phyloP scores from a whole-genome alignment of 2,888 invertebrate genomes.

The Magallana nippona region DNA sequence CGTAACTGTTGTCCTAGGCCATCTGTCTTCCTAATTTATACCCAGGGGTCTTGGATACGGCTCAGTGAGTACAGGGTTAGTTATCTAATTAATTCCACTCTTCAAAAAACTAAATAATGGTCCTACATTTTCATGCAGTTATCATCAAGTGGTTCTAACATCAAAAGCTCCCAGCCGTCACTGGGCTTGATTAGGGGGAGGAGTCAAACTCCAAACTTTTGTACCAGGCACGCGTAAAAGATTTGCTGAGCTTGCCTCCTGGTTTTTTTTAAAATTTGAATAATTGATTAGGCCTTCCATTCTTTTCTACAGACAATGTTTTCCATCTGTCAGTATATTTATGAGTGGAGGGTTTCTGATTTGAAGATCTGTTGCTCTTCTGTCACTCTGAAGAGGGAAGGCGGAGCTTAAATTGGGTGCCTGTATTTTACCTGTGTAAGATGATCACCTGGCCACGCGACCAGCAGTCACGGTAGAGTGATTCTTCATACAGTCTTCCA shows the following conservation, averaged over 20 bases:
- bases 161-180: slow-evolving; percentile 16
- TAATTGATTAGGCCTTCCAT: slow-evolving; percentile 29
- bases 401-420: not conserved
- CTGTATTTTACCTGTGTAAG: slow-evolving; percentile 24
- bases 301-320: slow-evolving; percentile 25
- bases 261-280: slow-evolving; percentile 22
- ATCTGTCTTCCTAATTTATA: slow-evolving; percentile 17
- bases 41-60: not conserved
- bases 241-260: slow-evolving; percentile 30
- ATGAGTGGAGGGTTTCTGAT: not conserved
- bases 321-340: slow-evolving; percentile 28
- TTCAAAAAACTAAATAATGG: slow-evolving; percentile 25
- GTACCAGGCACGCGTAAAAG: slow-evolving; percentile 28
- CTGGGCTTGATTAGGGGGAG: not conserved
- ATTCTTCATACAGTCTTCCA: slow-evolving; percentile 37
- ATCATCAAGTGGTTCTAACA: slow-evolving; percentile 31
- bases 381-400: slow-evolving; percentile 11
- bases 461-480: slow-evolving; percentile 37
- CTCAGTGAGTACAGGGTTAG: not conserved
- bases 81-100: slow-evolving; percentile 32
- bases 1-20: slow-evolving; percentile 14
- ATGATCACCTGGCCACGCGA: slow-evolving; percentile 50
- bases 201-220: not conserved
- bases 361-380: slow-evolving; percentile 38
- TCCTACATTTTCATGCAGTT: slow-evolving; percentile 31